A percentile compares a stretch with the other conserved stretches of the same genome.
phyloP scores from a whole-genome alignment of 2,888 invertebrate species.

The Drosophila melanosoma region DNA sequence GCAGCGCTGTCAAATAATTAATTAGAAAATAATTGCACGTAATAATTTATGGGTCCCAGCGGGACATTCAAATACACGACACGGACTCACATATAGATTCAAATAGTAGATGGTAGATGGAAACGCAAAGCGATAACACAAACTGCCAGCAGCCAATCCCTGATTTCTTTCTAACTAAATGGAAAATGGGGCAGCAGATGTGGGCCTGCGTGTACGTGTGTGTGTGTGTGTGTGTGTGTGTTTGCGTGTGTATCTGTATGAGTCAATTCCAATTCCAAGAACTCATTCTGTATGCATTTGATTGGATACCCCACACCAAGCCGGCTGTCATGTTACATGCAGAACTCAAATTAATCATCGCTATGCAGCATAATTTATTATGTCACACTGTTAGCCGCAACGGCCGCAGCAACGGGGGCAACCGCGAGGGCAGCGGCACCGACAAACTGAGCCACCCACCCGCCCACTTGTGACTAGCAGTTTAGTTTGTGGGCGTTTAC shows the following conservation, averaged over 20 bases:
- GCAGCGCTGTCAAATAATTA: conserved; percentile 76
- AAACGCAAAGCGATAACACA: conserved; percentile 26
- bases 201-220: conserved; percentile 4
- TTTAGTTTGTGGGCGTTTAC: conserved; percentile 53
- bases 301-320: conserved; percentile 53
- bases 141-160: conserved; percentile 51
- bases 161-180: conserved; percentile 60
- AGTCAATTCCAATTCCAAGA: conserved; percentile 52
- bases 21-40: conserved; percentile 81
- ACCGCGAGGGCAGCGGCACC: conserved; percentile 8
- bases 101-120: conserved; percentile 17
- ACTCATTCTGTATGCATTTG: conserved; percentile 77
- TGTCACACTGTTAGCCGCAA: conserved; percentile 72
- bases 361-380: conserved; percentile 80
- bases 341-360: conserved; percentile 77
- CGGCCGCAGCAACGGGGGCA: conserved; percentile 20
- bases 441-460: conserved; percentile 40
- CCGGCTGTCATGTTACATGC: conserved; percentile 70
- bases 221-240: conserved; percentile 16
- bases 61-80: conserved; percentile 47
- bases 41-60: conserved; percentile 74
- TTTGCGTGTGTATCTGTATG: conserved; percentile 24
- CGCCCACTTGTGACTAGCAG: conserved; percentile 18
- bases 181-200: conserved; percentile 27
- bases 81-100: conserved; percentile 2